These are phyloP conservation scores for Delichon dasypus DNA, from an alignment of 2,797 vertebrate species.

Conservation along the genomic window DNA sequence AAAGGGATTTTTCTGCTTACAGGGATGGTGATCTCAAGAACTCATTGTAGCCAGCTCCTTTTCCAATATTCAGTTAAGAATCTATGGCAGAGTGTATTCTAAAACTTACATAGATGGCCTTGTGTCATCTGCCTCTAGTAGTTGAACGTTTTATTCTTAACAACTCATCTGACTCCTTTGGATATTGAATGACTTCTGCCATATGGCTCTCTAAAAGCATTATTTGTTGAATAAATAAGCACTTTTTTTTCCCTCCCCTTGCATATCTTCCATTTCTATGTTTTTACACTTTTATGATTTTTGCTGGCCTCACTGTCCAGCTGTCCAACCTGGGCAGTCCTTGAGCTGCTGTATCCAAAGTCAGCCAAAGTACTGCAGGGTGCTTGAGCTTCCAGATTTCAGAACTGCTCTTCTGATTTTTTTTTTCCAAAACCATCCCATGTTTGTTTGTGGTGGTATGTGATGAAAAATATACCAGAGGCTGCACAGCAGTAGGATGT, in stretches of 20 bases:
- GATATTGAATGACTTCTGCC: neutral
- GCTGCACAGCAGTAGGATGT: neutral
- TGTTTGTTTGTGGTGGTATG: neutral
- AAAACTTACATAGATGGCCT: fast-evolving
- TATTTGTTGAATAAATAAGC: neutral
- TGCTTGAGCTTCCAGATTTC: neutral
- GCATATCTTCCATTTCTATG: fast-evolving
- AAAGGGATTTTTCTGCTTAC: neutral
- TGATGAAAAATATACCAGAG: neutral
- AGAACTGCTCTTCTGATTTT: neutral
- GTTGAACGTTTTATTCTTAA: neutral
- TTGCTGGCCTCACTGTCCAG: neutral
- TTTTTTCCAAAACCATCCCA: neutral
- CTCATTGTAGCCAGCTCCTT: neutral
- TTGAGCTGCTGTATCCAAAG: neutral
- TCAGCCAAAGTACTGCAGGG: neutral
- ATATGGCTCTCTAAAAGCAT: neutral
- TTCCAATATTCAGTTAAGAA: neutral
- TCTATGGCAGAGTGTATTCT: neutral
- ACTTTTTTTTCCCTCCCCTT: fast-evolving
- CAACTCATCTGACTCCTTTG: neutral
- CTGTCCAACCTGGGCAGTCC: neutral
- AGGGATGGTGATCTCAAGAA: neutral
- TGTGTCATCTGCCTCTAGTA: neutral
- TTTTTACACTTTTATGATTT: neutral